Evolutionary conservation across 1,140 invertebrate genomes (phyloP), one percentile per base, ranked within the genome.

Genomic region (Bombus confusus): DNA sequence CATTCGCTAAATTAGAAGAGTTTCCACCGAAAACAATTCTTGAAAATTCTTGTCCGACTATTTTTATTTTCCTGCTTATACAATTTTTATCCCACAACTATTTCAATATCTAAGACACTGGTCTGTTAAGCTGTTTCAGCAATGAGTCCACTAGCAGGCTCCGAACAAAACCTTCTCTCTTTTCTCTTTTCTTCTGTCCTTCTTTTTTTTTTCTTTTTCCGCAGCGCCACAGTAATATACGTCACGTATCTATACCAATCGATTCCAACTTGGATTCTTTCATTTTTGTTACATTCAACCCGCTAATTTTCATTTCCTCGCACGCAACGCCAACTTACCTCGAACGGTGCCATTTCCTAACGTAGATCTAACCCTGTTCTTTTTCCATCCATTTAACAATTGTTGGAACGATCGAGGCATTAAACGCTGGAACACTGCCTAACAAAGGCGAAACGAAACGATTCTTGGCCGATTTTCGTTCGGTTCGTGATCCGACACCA

Each of bases 391-490:
- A 37, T 69, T 69, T 37, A 39, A 39, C 39, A 52, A 52, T 52
- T 52, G 47, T 31, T 43, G 73, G 10, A 31, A n/a, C 43, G 22
- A 41, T 41, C 57, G 75, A 22, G 28, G 22, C 37, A 25, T 8
- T 64, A 64, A 78, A 78, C 73, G 73, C 5, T 15, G 9, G 4
- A 78, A 34, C 57, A n/a, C 22, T 18, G 62, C 62, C 6, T 75
- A 78, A 66, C 25, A 39, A 64, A 78, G 57, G 15, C 1, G 18
- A 22, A 31, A 77, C 28, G 28, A 62, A n/a, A 69, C 31, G 43
- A 47, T 52, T 34, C 31, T 6, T 57, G 34, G 31, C 10, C 75
- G 52, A 79, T 69, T 78, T 79, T 68, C 82, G 41, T 72, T 47
- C 77, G n/a, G 41, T 59, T 59, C 52, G 76, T 57, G 68, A 72